Conservation (phyloP, 30 jellyfish, hydroid and myxozoan species). For the Aurelia sp. region DNA sequence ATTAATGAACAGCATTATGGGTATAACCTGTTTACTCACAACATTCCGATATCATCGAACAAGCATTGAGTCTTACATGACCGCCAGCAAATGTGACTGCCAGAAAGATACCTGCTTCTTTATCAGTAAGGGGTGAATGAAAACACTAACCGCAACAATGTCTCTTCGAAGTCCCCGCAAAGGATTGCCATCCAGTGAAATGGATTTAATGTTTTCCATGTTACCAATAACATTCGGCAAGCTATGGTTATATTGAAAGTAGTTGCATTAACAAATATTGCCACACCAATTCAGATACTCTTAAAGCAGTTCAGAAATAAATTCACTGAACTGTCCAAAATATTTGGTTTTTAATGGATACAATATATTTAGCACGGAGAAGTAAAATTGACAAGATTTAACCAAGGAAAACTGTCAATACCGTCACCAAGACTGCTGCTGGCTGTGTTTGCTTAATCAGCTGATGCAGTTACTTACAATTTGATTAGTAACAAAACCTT, state of each 20-base stretch:
- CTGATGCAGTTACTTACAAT: no score
- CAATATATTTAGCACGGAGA: not conserved
- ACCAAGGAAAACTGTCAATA: not conserved
- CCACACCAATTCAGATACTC: not conserved
- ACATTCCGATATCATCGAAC: no score
- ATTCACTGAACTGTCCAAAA: not conserved
- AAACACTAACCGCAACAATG: constrained; percentile 59
- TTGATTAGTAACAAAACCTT: no score
- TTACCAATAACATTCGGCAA: constrained; percentile 75
- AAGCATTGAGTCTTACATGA: no score
- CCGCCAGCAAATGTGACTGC: no score
- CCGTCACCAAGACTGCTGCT: not conserved
- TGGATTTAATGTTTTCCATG: constrained; percentile 67
- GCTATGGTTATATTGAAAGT: not conserved
- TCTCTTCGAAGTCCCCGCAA: constrained; percentile 82
- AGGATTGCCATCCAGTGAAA: constrained; percentile 87
- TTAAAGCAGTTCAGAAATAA: not conserved
- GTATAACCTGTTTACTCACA: no score
- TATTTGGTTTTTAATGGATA: not conserved
- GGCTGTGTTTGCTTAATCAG: no score
- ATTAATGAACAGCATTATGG: no score
- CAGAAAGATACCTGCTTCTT: no score
- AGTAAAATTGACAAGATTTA: not conserved
- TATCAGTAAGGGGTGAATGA: no score
- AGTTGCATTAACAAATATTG: not conserved